Evolutionary conservation across 1,140 invertebrate species (phyloP), one percentile per base, ranked within the genome.

Genomic region (Sitobion miscanthi): DNA sequence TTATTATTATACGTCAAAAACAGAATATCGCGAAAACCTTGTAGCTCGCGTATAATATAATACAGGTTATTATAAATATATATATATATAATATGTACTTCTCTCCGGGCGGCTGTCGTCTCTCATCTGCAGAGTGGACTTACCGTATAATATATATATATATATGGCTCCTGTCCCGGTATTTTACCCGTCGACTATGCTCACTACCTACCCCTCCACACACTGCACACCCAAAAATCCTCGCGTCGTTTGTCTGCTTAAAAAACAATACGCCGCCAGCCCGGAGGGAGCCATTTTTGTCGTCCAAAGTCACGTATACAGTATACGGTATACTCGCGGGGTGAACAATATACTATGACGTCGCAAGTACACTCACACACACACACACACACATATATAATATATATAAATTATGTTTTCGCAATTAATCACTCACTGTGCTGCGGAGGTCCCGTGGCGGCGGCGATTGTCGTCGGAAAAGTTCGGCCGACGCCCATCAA

Each of bases 1-100:
- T 77, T 77, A 77, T 77, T 77, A 77, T n/a, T n/a, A n/a, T 77
- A 77, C n/a, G 62, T 77, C 62, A 77, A 77, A 77, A 77, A 77
- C 62, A 77, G 62, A 77, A 77, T 77, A 77, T 77, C n/a, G 14
- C 62, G 62, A n/a, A 35, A 77, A 77, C 62, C 62, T n/a, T n/a
- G 62, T 77, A 17, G n/a, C 30, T 17, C 62, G n/a, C 62, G 62
- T 77, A 77, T 77, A 77, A 35, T 35, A 35, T 69, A 69, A 69
- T 77, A 69, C n/a, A n/a, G 62, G 62, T 77, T 77, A n/a, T 77
- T 69, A n/a, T 69, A 69, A 17, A 69, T 25, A 23, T 17, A n/a
- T n/a, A n/a, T 17, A 69, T n/a, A 30, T 69, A 69, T 69, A 17
- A n/a, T 6, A 77, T n/a, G 30, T n/a, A 69, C 30, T 69, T 30